Evolutionary conservation across 2,888 invertebrate genomes (phyloP).

Genomic region (Drosophila nr. perissopoda): DNA sequence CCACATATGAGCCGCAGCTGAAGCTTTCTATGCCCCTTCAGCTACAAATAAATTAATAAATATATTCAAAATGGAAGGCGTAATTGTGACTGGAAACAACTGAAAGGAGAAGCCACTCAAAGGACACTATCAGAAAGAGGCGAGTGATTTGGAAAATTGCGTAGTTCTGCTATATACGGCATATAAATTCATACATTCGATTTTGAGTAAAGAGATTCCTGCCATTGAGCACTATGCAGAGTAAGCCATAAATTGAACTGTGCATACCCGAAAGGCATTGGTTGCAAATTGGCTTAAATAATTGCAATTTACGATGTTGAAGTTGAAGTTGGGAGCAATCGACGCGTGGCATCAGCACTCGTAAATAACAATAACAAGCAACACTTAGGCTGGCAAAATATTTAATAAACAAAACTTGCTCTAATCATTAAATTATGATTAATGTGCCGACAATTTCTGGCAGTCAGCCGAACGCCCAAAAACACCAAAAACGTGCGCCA

Average conservation of each 20-base stretch:
- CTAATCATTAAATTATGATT: constrained; percentile 81
- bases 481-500: constrained; percentile 42
- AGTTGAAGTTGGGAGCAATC: constrained; percentile 35
- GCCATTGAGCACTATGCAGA: constrained; percentile 7
- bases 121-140: background rate
- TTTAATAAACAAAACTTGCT: constrained; percentile 77
- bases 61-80: background rate
- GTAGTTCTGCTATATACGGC: background rate
- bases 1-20: constrained; percentile 1
- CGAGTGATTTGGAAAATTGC: background rate
- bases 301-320: constrained; percentile 62
- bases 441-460: constrained; percentile 73
- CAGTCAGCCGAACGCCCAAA: constrained; percentile 45
- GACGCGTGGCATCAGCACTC: constrained; percentile 57
- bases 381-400: constrained; percentile 36
- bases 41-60: background rate
- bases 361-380: constrained; percentile 48
- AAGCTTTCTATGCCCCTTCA: background rate
- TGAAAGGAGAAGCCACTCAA: constrained; percentile 5
- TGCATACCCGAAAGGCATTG: constrained; percentile 29
- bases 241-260: constrained; percentile 30
- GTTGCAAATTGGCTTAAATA: constrained; percentile 37
- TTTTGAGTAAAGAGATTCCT: constrained; percentile 3
- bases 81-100: background rate
- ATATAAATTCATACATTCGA: constrained; percentile 1